These are phyloP conservation scores for Calvadosia cruxmelitensis DNA, from an alignment of 30 jellyfish, hydroid and myxozoan species.

Conservation along the genomic window DNA sequence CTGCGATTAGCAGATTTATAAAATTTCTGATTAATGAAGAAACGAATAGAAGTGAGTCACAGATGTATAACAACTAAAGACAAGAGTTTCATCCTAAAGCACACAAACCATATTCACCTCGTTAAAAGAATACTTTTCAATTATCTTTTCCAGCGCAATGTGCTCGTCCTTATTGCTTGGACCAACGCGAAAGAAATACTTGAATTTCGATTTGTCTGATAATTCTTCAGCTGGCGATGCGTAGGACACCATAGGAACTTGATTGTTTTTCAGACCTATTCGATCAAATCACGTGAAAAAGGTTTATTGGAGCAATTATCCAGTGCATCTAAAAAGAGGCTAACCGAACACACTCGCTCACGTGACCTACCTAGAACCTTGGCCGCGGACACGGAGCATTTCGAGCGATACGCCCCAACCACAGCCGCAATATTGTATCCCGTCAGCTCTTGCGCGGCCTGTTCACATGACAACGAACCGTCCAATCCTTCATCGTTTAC, in stretches of 20 bases:
- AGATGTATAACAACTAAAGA: too few relatives aligned
- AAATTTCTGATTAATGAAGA: too few relatives aligned
- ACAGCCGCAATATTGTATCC: slow-evolving; percentile 57
- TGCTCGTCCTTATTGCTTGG: slow-evolving; percentile 61
- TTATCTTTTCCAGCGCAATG: slow-evolving; percentile 35
- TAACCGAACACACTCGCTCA: background rate
- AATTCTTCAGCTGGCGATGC: slow-evolving; percentile 67
- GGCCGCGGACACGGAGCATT: slow-evolving; percentile 70
- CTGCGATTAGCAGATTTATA: too few relatives aligned
- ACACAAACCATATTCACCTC: too few relatives aligned
- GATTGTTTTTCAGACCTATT: background rate
- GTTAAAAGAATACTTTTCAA: slow-evolving; percentile 58
- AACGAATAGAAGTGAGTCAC: too few relatives aligned
- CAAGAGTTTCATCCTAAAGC: too few relatives aligned
- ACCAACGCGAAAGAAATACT: slow-evolving; percentile 63
- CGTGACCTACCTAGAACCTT: slow-evolving; percentile 46
- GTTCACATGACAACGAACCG: slow-evolving; percentile 49
- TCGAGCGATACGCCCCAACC: slow-evolving; percentile 90
- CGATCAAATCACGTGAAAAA: too few relatives aligned
- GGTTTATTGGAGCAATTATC: too few relatives aligned
- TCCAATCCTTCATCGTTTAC: slow-evolving; percentile 85
- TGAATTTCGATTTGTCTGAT: slow-evolving; percentile 48
- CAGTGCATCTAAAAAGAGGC: too few relatives aligned
- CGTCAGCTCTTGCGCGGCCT: slow-evolving; percentile 46
- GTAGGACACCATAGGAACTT: slow-evolving; percentile 66